These are phyloP conservation scores for Palythoa grandis DNA, from an alignment of 92 coral and sea anemone genomes.

Conservation along the genomic window DNA sequence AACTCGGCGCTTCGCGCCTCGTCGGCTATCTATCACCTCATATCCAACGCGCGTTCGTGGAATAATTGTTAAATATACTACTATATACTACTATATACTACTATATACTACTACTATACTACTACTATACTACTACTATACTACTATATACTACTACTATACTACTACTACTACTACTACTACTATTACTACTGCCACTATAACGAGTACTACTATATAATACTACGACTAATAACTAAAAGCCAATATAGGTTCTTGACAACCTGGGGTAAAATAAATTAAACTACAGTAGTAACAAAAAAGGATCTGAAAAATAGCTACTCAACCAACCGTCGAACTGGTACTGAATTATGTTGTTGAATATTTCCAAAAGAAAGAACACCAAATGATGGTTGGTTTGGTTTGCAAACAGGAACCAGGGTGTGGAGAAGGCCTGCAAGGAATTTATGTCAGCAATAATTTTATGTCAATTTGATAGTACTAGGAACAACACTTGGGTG, in stretches of 20 bases:
- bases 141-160: no score
- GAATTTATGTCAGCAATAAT: no score
- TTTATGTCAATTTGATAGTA: no score
- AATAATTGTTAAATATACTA: no score
- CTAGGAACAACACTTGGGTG: no score
- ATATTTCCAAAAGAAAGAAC: conserved; percentile 92
- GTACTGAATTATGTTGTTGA: conserved; percentile 97
- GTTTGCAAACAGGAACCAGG: conserved; percentile 97
- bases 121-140: no score
- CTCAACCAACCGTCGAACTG: conserved; percentile 92
- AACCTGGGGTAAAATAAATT: not conserved
- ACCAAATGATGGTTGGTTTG: conserved; percentile 98
- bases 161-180: not conserved
- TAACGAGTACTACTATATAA: not conserved
- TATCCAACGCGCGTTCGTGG: no score
- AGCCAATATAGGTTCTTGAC: not conserved
- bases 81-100: no score
- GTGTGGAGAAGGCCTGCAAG: conserved; percentile 95
- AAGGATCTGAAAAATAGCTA: not conserved
- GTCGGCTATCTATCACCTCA: no score
- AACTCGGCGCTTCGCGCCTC: not conserved
- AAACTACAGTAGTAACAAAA: not conserved
- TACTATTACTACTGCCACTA: not conserved
- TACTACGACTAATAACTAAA: not conserved
- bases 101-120: no score